Evolutionary conservation across 2,888 invertebrate genomes (phyloP).

Genomic region (Megamerina dolium): DNA sequence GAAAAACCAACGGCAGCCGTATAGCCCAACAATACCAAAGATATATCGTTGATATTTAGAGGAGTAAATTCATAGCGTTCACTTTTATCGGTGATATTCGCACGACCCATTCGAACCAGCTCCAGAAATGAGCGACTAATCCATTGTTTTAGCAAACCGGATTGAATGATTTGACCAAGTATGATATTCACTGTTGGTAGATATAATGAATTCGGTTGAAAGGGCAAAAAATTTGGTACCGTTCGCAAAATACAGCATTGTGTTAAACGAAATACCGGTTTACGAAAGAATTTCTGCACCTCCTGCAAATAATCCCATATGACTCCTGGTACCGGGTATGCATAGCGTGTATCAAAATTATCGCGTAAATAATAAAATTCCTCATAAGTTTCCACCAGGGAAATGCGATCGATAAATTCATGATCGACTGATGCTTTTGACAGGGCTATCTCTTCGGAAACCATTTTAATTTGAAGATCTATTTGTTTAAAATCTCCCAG

Average conservation of each 20-base stretch:
- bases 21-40: constrained; percentile 12
- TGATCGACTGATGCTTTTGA: too few relatives aligned
- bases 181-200: constrained; percentile 14
- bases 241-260: constrained; percentile 17
- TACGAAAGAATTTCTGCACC: constrained; percentile 20
- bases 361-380: constrained; percentile 16
- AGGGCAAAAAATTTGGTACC: constrained; percentile 14
- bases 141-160: constrained; percentile 20
- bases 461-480: too few relatives aligned
- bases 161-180: constrained; percentile 14
- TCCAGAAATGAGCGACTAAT: constrained; percentile 17
- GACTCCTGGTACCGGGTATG: constrained; percentile 18
- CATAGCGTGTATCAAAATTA: constrained; percentile 17
- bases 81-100: constrained; percentile 10
- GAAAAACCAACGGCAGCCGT: background rate
- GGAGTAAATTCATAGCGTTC: constrained; percentile 11
- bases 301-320: constrained; percentile 18
- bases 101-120: constrained; percentile 10
- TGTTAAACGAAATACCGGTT: constrained; percentile 18
- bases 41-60: constrained; percentile 19
- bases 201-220: constrained; percentile 19
- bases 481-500: too few relatives aligned
- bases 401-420: background rate
- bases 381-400: constrained; percentile 8
- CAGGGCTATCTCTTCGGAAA: constrained; percentile 3